Evolutionary conservation across 2,113 vertebrate genomes (phyloP).

Genomic region (Oreochromis aureus): DNA sequence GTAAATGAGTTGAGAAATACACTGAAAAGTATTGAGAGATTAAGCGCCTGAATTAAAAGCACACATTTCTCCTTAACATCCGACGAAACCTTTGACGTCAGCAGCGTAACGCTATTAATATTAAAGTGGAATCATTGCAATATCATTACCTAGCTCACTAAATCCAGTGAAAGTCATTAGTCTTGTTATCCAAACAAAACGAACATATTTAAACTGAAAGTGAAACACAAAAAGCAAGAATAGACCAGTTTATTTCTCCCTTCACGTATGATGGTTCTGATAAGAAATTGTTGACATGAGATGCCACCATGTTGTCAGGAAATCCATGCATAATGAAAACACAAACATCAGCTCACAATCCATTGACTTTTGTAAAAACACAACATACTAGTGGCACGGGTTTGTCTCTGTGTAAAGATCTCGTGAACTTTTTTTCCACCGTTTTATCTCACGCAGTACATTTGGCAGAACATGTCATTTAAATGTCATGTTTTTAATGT

Average conservation of each 20-base stretch:
- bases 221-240: background rate
- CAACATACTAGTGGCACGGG: background rate
- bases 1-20: background rate
- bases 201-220: background rate
- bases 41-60: background rate
- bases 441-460: background rate
- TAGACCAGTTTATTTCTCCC: background rate
- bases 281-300: background rate
- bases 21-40: background rate
- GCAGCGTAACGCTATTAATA: background rate
- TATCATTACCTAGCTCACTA: background rate
- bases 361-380: background rate
- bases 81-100: slow-evolving; percentile 22
- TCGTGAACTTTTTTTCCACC: background rate
- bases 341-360: background rate
- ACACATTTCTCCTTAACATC: slow-evolving; percentile 7
- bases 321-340: background rate
- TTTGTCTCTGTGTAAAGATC: background rate
- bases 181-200: background rate
- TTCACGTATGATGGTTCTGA: background rate
- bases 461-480: background rate
- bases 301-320: background rate
- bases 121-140: background rate
- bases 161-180: background rate
- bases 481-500: background rate